These are phyloP conservation scores for Rhinoraja longicauda DNA, from an alignment of 2,797 vertebrate species.

Conservation along the genomic window DNA sequence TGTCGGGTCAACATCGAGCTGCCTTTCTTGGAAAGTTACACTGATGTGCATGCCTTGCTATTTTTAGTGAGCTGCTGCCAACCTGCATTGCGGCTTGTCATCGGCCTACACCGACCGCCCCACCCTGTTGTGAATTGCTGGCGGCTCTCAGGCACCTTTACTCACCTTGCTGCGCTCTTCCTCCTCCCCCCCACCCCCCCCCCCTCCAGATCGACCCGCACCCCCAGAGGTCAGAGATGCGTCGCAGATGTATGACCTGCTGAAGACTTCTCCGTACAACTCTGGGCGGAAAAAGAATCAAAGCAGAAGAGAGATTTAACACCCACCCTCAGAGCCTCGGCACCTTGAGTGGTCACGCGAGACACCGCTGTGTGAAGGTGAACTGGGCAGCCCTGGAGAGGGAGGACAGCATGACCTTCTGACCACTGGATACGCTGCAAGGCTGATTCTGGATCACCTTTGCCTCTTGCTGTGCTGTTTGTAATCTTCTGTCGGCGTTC, in stretches of 20 bases:
- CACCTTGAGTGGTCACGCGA: not conserved
- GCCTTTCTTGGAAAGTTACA: not conserved
- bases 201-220: slow-evolving; percentile 79
- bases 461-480: not conserved
- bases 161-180: not conserved
- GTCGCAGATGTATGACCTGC: slow-evolving; percentile 90
- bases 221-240: slow-evolving; percentile 61
- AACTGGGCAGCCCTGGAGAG: too few species aligned
- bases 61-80: not conserved
- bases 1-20: not conserved
- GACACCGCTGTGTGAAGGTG: not conserved
- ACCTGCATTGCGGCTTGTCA: not conserved
- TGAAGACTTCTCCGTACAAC: slow-evolving; percentile 55
- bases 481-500: not conserved
- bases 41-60: not conserved
- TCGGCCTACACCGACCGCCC: too few species aligned
- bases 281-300: too few species aligned
- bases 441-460: not conserved
- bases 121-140: not conserved
- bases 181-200: not conserved
- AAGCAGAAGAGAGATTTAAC: not conserved
- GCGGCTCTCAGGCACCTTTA: not conserved
- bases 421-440: not conserved
- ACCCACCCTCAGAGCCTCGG: not conserved
- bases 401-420: not conserved